A percentile compares a stretch with the other conserved stretches of the same genome.
Conservation (phyloP, 2,113 vertebrate genomes). For the Emydocephalus ijimae region DNA sequence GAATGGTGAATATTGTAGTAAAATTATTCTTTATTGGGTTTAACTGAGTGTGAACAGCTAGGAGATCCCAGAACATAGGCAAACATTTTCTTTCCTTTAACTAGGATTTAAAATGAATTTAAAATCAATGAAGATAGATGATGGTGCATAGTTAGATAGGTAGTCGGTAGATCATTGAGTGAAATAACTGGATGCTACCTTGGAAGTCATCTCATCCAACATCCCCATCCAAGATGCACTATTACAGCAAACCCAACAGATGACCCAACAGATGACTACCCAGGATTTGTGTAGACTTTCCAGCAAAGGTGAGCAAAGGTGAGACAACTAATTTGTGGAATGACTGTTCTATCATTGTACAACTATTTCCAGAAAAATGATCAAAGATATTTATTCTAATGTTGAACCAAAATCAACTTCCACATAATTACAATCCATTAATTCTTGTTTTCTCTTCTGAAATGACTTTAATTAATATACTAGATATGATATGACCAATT, state of each 20-base stretch:
- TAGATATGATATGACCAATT: neutral
- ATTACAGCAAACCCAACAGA: neutral
- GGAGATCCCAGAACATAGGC: neutral
- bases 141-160: neutral
- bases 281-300: neutral
- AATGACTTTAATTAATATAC: neutral
- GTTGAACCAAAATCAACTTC: neutral
- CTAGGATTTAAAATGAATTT: neutral
- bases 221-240: neutral
- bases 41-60: conserved; percentile 1
- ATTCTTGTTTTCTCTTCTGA: neutral
- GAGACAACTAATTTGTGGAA: neutral
- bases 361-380: neutral
- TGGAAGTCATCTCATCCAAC: neutral
- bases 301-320: neutral
- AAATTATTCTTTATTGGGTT: neutral
- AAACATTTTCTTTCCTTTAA: neutral
- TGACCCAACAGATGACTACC: neutral
- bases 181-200: neutral
- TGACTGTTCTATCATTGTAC: neutral
- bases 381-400: neutral
- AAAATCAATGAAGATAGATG: neutral
- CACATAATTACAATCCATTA: neutral
- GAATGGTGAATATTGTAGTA: neutral
- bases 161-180: neutral